Percentiles rank a stretch among this genome's conserved stretches.
Evolutionary conservation across 2,113 vertebrate genomes (phyloP).

Genomic region (Marmota flaviventris): DNA sequence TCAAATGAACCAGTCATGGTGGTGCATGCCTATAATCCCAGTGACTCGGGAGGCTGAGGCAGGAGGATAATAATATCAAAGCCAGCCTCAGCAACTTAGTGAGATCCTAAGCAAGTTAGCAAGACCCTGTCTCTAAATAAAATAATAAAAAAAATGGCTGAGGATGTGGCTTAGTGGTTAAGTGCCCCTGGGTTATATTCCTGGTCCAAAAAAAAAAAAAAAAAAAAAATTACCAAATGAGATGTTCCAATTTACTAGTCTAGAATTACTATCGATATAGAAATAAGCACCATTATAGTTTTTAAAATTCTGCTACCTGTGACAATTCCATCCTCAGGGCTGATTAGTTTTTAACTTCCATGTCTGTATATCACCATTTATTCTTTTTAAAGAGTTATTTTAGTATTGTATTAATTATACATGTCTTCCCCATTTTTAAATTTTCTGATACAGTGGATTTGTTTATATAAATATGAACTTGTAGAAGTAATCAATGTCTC

Average conservation of each 20-base stretch:
- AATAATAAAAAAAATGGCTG: neutral
- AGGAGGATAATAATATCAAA: neutral
- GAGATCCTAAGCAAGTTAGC: no score
- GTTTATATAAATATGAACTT: conserved; percentile 39
- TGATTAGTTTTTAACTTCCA: neutral
- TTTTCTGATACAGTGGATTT: conserved; percentile 4
- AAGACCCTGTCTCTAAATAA: neutral
- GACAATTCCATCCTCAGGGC: neutral
- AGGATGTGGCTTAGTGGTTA: neutral
- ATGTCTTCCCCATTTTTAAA: neutral
- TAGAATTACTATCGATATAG: neutral
- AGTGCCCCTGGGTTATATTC: neutral
- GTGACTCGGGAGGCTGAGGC: neutral
- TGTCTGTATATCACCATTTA: neutral
- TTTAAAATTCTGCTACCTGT: neutral
- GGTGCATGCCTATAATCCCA: neutral
- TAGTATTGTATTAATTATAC: neutral
- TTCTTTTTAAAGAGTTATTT: neutral
- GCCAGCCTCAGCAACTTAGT: neutral
- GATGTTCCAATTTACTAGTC: neutral
- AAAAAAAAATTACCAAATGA: no score
- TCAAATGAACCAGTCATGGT: neutral
- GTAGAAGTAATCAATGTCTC: conserved; percentile 44
- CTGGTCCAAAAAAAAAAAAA: no score
- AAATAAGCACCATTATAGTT: conserved; percentile 12